Conservation (phyloP, 2,888 invertebrate species). For the Pimpla rufipes region DNA sequence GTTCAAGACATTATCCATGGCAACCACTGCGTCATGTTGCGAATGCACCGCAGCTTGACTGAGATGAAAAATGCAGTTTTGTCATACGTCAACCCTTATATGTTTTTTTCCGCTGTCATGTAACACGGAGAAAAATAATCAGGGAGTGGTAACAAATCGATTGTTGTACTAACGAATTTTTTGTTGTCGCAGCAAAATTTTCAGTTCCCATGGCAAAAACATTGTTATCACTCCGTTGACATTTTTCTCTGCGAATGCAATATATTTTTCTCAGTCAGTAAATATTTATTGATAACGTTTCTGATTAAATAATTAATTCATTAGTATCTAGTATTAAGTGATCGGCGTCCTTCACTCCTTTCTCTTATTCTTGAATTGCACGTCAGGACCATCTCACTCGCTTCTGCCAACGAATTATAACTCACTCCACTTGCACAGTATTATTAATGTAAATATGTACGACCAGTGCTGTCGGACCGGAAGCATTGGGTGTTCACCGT, state of each 20-base stretch:
- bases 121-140: too few relatives aligned
- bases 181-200: too few relatives aligned
- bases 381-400: not conserved
- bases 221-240: too few relatives aligned
- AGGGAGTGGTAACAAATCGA: too few relatives aligned
- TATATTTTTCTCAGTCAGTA: not conserved
- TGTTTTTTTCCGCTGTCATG: too few relatives aligned
- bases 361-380: conserved; percentile 4
- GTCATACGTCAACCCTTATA: too few relatives aligned
- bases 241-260: not conserved
- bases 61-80: too few relatives aligned
- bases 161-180: too few relatives aligned
- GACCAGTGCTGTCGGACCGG: conserved; percentile 62
- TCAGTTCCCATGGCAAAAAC: too few relatives aligned
- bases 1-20: too few relatives aligned
- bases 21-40: too few relatives aligned
- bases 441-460: conserved; percentile 74
- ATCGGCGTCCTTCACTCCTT: not conserved
- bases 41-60: too few relatives aligned
- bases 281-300: not conserved
- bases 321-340: not conserved
- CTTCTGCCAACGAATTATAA: not conserved
- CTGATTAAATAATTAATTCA: not conserved
- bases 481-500: conserved; percentile 71
- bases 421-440: conserved; percentile 56